phyloP scores from a whole-genome alignment of 2,797 vertebrate species.

The Rallus crepitans region DNA sequence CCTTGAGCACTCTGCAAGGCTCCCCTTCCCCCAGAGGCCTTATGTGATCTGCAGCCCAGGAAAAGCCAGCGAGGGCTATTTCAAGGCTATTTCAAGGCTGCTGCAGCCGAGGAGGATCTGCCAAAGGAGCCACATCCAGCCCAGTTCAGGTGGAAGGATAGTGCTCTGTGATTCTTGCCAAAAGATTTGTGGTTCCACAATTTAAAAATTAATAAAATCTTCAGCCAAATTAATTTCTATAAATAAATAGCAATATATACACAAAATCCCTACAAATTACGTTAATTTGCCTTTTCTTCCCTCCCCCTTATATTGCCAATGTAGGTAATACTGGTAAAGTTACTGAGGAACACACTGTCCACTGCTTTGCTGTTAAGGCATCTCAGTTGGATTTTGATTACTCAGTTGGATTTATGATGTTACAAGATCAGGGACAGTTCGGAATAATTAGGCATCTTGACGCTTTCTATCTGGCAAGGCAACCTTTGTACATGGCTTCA shows the following conservation, averaged over 20 bases:
- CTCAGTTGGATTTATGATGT: neutral
- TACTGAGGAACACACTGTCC: neutral
- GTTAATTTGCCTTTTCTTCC: neutral
- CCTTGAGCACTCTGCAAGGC: slow-evolving; percentile 83
- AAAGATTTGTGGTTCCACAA: neutral
- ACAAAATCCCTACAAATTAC: fast-evolving
- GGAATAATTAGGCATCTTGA: neutral
- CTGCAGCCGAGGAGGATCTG: slow-evolving; percentile 59
- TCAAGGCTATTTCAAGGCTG: slow-evolving; percentile 82
- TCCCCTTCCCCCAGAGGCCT: slow-evolving; percentile 80
- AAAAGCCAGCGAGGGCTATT: slow-evolving; percentile 81
- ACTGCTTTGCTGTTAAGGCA: neutral
- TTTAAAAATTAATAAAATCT: neutral
- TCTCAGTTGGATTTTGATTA: neutral
- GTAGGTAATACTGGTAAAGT: neutral
- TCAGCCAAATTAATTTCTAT: neutral
- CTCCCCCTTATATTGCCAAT: neutral
- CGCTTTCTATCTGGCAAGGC: neutral
- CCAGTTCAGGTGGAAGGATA: neutral
- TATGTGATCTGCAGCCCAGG: slow-evolving; percentile 83
- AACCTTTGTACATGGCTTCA: neutral
- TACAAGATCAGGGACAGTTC: neutral
- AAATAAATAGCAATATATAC: neutral
- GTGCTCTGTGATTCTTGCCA: neutral
- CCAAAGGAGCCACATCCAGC: neutral